Base-by-base conservation (phyloP, 2,888 invertebrate species). In the Aspidiotus destructor region DNA sequence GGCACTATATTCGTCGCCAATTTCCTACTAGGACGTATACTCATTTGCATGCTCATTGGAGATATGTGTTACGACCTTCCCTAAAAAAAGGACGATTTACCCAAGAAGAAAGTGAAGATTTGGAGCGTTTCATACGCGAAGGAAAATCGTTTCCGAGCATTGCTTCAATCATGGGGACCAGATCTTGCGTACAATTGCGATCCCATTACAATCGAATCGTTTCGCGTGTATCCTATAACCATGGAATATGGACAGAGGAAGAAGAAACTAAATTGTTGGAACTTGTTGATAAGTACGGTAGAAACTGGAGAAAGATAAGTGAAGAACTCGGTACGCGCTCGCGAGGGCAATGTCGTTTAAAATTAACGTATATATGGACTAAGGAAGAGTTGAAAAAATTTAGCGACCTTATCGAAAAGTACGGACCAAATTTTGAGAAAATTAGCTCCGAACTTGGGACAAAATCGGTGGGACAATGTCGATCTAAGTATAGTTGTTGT, bases 31-130 rank as follows among this genome's bases (percentile, higher is more conserved):
- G 69, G n/a, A 55, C 62, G 13, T 57, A 57, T 17, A 17, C 16
- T 9, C 57, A 55, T 15, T 28, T 61, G 16, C 57, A 69, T 16
- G 16, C 57, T 9, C 69, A 62, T 42, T 69, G 62, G 61, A 41
- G 42, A 7, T 62, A 62, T 42, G 57, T 57, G 8, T 8, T 69
- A n/a, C 53, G 54, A 17, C 62, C 61, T 9, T 11, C 40, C 13
- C 16, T 69, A 44, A 69, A 69, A 42, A 69, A 69, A 62, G 69
- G 69, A 13, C 55, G 57, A 15, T 69, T 57, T 16, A 57, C 69
- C 7, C 11, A 16, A 8, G 28, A 69, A 28, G 69, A 69, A 15
- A 8, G 42, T 9, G 2, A 13, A 7, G 7, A 16, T 11, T 15
- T 69, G 9, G 8, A 10, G n/a, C 15, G 44, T n/a, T 15, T 42